Percentiles rank a stretch among this genome's conserved stretches.
These are phyloP conservation scores for Corythoichthys haematopterus DNA, from an alignment of 2,113 vertebrate species.

Conservation along the genomic window DNA sequence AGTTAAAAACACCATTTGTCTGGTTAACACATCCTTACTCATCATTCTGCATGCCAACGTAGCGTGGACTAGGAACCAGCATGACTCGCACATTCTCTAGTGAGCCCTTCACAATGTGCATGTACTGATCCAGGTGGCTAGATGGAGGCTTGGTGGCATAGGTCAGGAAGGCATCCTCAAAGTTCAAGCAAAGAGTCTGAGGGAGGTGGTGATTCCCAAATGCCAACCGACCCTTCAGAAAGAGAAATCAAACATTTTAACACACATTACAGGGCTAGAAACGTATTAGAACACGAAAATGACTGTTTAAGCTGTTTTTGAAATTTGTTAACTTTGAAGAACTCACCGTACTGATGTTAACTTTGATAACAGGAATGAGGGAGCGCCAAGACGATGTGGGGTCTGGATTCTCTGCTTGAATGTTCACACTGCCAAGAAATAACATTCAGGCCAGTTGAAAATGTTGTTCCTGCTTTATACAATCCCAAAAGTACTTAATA, in stretches of 20 bases:
- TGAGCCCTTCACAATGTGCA: constrained; percentile 97
- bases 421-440: constrained; percentile 76
- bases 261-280: not conserved
- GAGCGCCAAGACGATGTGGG: constrained; percentile 93
- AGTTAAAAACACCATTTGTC: not conserved
- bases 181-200: constrained; percentile 92
- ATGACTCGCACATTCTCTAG: constrained; percentile 96
- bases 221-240: constrained; percentile 84
- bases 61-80: constrained; percentile 94
- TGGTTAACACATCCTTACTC: constrained; percentile 77
- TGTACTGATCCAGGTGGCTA: constrained; percentile 94
- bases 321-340: not conserved
- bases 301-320: not conserved
- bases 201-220: constrained; percentile 97
- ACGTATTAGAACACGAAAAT: not conserved
- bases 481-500: not conserved
- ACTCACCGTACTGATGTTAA: constrained; percentile 97
- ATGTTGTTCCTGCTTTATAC: not conserved
- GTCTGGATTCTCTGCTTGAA: constrained; percentile 86
- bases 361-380: constrained; percentile 96
- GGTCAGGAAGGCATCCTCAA: constrained; percentile 94
- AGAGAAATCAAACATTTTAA: not conserved
- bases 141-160: constrained; percentile 98
- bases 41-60: constrained; percentile 91
- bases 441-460: not conserved